phyloP scores from a whole-genome alignment of 1,140 invertebrate genomes.

The Drosophila micromelanica region DNA sequence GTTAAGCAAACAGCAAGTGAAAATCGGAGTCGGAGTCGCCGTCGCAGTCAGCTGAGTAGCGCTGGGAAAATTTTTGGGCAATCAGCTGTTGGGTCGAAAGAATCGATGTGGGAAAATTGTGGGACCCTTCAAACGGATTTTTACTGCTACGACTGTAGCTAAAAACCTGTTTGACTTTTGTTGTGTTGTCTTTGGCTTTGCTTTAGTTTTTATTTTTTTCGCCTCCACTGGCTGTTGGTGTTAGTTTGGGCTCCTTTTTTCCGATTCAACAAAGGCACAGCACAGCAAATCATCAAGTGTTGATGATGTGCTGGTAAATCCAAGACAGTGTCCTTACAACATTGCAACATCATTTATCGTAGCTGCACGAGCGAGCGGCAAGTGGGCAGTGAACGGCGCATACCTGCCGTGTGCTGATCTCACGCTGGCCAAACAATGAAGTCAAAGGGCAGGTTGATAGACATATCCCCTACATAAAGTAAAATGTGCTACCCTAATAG shows the following conservation, averaged over 20 bases:
- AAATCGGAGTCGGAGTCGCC: conserved; percentile 24
- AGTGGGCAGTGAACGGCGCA: conserved; percentile 56
- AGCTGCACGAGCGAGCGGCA: conserved; percentile 74
- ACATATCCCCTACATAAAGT: conserved; percentile 39
- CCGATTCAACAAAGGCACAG: conserved; percentile 60
- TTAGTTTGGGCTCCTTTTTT: conserved; percentile 55
- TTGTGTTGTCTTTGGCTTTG: conserved; percentile 56
- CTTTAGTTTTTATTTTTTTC: conserved; percentile 25
- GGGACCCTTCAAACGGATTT: conserved; percentile 32
- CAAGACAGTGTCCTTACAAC: conserved; percentile 23
- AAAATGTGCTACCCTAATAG: conserved; percentile 66
- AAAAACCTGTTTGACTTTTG: conserved; percentile 80
- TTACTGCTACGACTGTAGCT: conserved; percentile 50
- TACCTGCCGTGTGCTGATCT: conserved; percentile 81
- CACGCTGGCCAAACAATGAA: conserved; percentile 77
- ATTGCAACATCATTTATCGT: conserved; percentile 80
- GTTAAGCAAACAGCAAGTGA: conserved; percentile 76
- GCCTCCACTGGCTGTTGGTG: conserved; percentile 9
- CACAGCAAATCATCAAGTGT: conserved; percentile 78
- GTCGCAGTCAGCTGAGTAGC: conserved; percentile 59
- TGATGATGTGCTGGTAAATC: conserved; percentile 67
- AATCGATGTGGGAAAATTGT: conserved; percentile 67
- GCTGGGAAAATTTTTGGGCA: conserved; percentile 78
- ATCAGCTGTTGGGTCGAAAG: conserved; percentile 65
- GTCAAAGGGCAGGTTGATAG: conserved; percentile 60